Base-by-base conservation (phyloP, 2,888 invertebrate genomes). In the Chalcosyrphus nemorum region DNA sequence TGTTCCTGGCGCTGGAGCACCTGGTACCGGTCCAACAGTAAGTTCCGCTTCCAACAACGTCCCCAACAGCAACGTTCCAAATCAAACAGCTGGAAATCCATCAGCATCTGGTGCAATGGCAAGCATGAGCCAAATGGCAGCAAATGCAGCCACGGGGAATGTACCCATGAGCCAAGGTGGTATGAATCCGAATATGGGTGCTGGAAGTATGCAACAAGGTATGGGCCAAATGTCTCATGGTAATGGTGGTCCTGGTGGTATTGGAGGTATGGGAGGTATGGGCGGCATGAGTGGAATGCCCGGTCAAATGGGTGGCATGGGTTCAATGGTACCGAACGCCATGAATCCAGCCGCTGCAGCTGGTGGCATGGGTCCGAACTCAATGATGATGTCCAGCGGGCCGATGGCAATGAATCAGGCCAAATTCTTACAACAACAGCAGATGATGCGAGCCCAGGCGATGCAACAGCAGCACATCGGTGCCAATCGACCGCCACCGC, bases 401-500 rank as follows among this genome's bases (percentile, higher is more conserved):
- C 89, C 90, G 0, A 90, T 90, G 88, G 89, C 88, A 21, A 90
- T 89, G 70, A 91, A 88, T 81, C 95, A 95, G 89, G 94, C 94
- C 4, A 95, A 95, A 90, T 93, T 94, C 90, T 89, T 95, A 88
- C 94, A 94, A 87, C 95, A 94, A 87, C 95, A 94, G 89, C 94
- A 94, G 88, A 95, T 95, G 88, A 89, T 91, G 90, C 89, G 90
- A 50, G 89, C 87, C 9, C 88, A 88, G 47, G 88, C 88, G 41
- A 86, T 86, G 82, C 89, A 89, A 80, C 92, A 93, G 80, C 93
- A 93, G 86, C 92, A 93, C 86, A 92, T 93, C 91, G 91, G 91
- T 43, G 91, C 92, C 0, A 92, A 93, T 19, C 93, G 96, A 65
- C 96, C 96, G 27, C 97, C 97, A 19, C 97, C 97, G 45, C 97